These are phyloP conservation scores for Platynereis dumerilii DNA, from an alignment of 2,888 invertebrate species.

Conservation along the genomic window DNA sequence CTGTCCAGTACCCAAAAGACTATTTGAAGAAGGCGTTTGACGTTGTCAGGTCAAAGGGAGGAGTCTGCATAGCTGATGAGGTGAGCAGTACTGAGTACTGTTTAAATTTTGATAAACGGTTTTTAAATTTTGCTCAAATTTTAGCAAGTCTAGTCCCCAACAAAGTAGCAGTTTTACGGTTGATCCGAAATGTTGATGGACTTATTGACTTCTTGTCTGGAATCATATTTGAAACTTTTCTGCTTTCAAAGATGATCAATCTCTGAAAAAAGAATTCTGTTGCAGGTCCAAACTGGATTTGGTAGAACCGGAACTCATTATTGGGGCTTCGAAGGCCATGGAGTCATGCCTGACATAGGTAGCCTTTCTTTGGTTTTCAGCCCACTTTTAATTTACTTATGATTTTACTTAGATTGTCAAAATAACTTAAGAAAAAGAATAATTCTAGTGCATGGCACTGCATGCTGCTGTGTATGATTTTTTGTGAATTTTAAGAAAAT, in stretches of 20 bases:
- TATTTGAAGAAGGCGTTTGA: conserved; percentile 83
- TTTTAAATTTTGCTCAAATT: no score
- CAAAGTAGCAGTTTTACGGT: no score
- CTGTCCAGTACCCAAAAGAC: conserved; percentile 88
- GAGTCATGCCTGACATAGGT: conserved; percentile 83
- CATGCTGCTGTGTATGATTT: no score
- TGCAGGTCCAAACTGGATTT: conserved; percentile 92
- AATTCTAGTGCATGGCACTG: no score
- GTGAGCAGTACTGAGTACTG: no score
- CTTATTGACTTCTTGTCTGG: background rate
- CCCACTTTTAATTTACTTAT: no score
- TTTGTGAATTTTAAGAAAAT: no score
- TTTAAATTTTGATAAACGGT: background rate
- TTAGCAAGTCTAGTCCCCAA: no score
- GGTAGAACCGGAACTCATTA: conserved; percentile 91
- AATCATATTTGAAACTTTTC: no score
- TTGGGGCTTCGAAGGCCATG: conserved; percentile 95
- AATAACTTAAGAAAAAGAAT: no score
- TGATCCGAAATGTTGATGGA: background rate
- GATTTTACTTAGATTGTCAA: no score
- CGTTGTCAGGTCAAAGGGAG: conserved; percentile 80
- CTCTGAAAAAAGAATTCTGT: background rate
- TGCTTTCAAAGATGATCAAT: background rate
- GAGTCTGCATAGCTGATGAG: conserved; percentile 91
- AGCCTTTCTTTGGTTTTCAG: conserved; percentile 36